Base-by-base conservation (phyloP, 2,113 vertebrate genomes). In the Nothoprocta perdicaria region DNA sequence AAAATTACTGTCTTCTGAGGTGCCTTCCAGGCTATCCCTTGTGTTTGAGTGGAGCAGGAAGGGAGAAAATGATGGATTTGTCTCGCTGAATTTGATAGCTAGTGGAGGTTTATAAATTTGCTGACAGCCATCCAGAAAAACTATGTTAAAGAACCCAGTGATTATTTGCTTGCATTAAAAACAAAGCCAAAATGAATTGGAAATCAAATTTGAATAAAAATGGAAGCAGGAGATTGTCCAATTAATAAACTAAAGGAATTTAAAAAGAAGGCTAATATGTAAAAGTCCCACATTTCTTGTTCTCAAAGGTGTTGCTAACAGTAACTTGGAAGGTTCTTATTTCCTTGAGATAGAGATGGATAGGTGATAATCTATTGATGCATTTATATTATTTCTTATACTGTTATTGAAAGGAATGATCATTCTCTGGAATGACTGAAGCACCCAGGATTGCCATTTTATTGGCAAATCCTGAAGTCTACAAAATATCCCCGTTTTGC, bases 121-220 rank as follows among this genome's bases (percentile, higher is more conserved):
- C 80, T 48, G 48, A 24, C 75, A 91, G 55, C 79, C 65, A 31
- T 67, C 80, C 57, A 88, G 29, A 88, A 66, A 74, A 84, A 22
- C 24, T 60, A 72, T 72, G 35, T 66, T 40, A 67, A 80, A 58
- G 27, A 71, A 84, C 61, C 68, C 61, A 15, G 35, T 80, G 79
- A 38, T 80, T 89, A 22, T 89, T 79, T 75, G 24, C 81, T 83
- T 63, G 38, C 57, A 31, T 12, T 77, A 72, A 35, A 91, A 77
- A 63, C 27, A 83, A 57, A 77, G 33, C 21, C 21, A 35, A 72
- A 91, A 58, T 29, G 26, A 26, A 27, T 57, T 68, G 78, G 68
- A 94, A 78, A 86, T 89, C 63, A 80, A n/a, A 58, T 88, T 72
- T 83, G 75, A 89, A n/a, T 62, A 71, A 21, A 84, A 92, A 57